Evolutionary conservation across 2,113 vertebrate species (phyloP).

Genomic region (Arothron firmamentum): DNA sequence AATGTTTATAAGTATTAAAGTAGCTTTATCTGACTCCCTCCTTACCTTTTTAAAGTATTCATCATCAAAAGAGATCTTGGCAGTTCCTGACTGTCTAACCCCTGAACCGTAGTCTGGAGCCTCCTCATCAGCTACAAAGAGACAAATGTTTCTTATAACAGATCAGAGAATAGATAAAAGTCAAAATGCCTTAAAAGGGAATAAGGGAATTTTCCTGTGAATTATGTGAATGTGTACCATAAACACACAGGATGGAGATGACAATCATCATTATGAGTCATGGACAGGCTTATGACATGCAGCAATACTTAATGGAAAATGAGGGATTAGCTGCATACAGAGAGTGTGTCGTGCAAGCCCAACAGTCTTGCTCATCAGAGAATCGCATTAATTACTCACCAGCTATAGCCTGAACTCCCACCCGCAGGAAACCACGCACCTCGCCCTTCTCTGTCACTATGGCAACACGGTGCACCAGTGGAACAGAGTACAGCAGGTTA

Average conservation of each 20-base stretch:
- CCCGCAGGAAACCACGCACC: slow-evolving; percentile 92
- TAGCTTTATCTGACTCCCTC: background rate
- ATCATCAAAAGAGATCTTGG: slow-evolving; percentile 98
- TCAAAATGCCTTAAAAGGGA: slow-evolving; percentile 33
- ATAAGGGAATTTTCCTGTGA: slow-evolving; percentile 6
- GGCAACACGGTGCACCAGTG: slow-evolving; percentile 93
- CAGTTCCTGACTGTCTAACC: slow-evolving; percentile 94
- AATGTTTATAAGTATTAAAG: background rate
- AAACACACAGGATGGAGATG: too few relatives aligned
- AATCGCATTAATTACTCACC: slow-evolving; percentile 76
- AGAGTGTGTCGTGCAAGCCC: background rate
- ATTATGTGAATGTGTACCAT: too few relatives aligned
- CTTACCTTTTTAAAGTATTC: slow-evolving; percentile 93
- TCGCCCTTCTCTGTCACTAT: slow-evolving; percentile 97
- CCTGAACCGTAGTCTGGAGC: slow-evolving; percentile 98
- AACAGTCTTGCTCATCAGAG: slow-evolving; percentile 16
- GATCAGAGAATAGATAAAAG: slow-evolving; percentile 12
- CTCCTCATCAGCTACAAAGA: slow-evolving; percentile 88
- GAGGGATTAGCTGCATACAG: too few relatives aligned
- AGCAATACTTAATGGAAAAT: too few relatives aligned
- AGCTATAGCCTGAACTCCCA: slow-evolving; percentile 96
- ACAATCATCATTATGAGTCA: too few relatives aligned
- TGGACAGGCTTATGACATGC: too few relatives aligned
- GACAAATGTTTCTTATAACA: slow-evolving; percentile 36
- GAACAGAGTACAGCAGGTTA: slow-evolving; percentile 94